Base-by-base conservation (phyloP, 2,113 vertebrate species). In the Smithornis capensis region DNA sequence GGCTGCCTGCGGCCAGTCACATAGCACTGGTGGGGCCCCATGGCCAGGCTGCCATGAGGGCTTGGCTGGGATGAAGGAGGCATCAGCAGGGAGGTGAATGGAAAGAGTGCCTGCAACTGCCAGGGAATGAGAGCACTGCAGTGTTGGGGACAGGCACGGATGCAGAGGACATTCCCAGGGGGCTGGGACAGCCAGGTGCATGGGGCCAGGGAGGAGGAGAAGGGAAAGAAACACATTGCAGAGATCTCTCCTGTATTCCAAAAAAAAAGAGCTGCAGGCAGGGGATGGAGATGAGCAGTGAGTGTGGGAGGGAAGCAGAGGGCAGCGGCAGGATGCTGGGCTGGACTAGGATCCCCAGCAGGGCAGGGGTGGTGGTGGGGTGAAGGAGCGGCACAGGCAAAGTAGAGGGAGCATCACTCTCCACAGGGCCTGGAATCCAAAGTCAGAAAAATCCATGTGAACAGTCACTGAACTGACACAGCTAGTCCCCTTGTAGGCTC, bases 1-100 rank as follows among this genome's bases (percentile, higher is more conserved):
- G 81, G 97, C 94, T 95, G 97, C 97, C 91, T 90, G 96, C 94
- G 91, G 90, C 95, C 40, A 16, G 95, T 97, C 97, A 97, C 97
- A 97, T 93, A 96, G 96, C 59, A 37, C 96, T 97, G 91, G 71
- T 95, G 94, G 97, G 97, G 94, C 97, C 92, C 93, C 77, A 92
- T 49, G 96, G 65, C 53, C 68, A 3, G 81, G 87, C 49, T n/a
- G 67, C 13, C 16, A 76, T 0, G 11, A 81, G 50, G 56, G 53
- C 25, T 82, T 3, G 3, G 84, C 88, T 47, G 7, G 68, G 84
- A 59, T 45, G 91, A 91, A 97, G 96, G 96, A 97, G 80, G 64
- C 92, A 93, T 57, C 37, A 10, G 64, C 3, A 9, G 15, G 85
- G 60, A 87, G 42, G 67, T 37, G 42, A 90, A 92, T 3, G 28